Conservation (phyloP, 2,888 invertebrate species). For the Tachystola acroxantha region DNA sequence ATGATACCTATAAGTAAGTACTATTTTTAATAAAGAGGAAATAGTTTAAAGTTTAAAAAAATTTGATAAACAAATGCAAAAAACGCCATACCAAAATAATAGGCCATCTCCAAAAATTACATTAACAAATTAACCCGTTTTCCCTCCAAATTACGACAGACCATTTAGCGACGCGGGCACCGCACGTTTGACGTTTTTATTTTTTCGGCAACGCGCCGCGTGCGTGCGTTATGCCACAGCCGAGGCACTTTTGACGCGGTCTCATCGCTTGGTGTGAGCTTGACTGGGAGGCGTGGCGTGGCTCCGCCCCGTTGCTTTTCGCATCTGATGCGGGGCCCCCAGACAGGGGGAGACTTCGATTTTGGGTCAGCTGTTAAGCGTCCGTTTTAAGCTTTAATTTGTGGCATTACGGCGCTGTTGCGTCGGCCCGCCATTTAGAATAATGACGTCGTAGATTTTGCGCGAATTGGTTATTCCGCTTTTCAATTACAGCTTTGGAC, state of each 20-base stretch:
- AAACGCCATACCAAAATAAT: no score
- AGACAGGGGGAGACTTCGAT: conserved; percentile 60
- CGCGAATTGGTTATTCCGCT: conserved; percentile 45
- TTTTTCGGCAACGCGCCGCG: conserved; percentile 29
- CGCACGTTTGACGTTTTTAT: conserved; percentile 10
- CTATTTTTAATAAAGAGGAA: no score
- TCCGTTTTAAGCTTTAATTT: conserved; percentile 78
- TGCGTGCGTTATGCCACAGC: conserved; percentile 55
- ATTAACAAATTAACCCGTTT: no score
- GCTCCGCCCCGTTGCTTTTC: conserved; percentile 74
- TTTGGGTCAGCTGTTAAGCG: conserved; percentile 78
- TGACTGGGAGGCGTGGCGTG: conserved; percentile 55
- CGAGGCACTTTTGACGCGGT: conserved; percentile 70
- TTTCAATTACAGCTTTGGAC: conserved; percentile 44
- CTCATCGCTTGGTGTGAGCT: conserved; percentile 44
- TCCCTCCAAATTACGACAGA: conserved; percentile 11
- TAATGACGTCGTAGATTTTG: conserved; percentile 64
- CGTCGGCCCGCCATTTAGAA: conserved; percentile 57
- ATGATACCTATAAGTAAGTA: no score
- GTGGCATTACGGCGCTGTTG: conserved; percentile 67
- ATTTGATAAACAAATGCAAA: no score
- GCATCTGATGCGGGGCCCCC: conserved; percentile 46
- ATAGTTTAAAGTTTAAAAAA: no score
- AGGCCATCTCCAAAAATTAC: no score
- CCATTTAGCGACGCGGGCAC: conserved; percentile 4